Evolutionary conservation across 1,140 invertebrate species (phyloP), one percentile per base, ranked within the genome.

Genomic region (Calephelis virginiensis): DNA sequence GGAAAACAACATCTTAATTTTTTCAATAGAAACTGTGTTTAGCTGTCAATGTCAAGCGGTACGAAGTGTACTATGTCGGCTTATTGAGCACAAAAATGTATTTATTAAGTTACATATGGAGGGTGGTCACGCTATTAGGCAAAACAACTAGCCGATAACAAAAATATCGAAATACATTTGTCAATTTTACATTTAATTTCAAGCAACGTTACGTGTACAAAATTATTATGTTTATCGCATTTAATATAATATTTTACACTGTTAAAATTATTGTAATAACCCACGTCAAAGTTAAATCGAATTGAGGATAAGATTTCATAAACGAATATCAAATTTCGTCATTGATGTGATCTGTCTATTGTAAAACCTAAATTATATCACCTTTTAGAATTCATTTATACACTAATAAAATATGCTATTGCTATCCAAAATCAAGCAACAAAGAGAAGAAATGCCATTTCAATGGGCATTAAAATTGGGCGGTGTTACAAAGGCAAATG

Each of bases 381-480:
- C 74, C 81, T 80, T 80, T 86, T 83, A 83, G 82, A 89, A 83
- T 81, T 81, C 80, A 83, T 87, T 82, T 83, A 81, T 86, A 86
- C 77, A 82, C 82, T 87, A 87, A 88, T 89, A 88, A 88, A 89
- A 88, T 87, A 85, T 82, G 80, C 83, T 89, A 86, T 89, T 86
- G 86, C 86, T 85, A 78, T 86, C 83, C 77, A 80, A 89, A 90
- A 89, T 90, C 74, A 90, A 89, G 83, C 83, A 89, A 90, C 88
- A 90, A 90, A 86, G 84, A 81, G 80, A 77, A 81, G 85, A 90
- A 87, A 89, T 88, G 85, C 86, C 83, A 88, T 89, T 85, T 90
- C 84, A 90, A 90, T 89, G 83, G 83, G 83, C 86, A 86, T 88
- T 85, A 82, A 83, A 89, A 89, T 89, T 90, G 86, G 88, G 85